phyloP scores from a whole-genome alignment of 1,140 invertebrate genomes.

The Heliconius hewitsoni region DNA sequence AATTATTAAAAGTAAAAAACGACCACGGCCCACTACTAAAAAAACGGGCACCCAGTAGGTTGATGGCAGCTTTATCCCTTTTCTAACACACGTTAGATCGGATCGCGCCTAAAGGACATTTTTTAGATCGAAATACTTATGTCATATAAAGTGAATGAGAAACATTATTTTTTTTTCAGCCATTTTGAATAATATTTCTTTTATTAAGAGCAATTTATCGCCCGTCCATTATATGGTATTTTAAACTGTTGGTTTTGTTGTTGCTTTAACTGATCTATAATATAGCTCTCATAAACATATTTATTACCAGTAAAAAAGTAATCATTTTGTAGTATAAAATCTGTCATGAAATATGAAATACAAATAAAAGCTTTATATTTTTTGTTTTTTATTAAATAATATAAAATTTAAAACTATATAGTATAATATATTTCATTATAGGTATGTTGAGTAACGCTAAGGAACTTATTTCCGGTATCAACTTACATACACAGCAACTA shows the following conservation, averaged over 20 bases:
- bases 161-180: slow-evolving; percentile 56
- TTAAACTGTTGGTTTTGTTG: slow-evolving; percentile 71
- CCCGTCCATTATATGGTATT: slow-evolving; percentile 68
- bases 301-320: slow-evolving; percentile 51
- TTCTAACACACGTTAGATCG: slow-evolving; percentile 74
- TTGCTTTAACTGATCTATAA: slow-evolving; percentile 51
- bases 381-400: too few relatives aligned
- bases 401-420: too few relatives aligned
- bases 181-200: slow-evolving; percentile 67
- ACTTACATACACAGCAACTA: too few relatives aligned
- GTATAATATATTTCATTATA: too few relatives aligned
- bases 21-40: slow-evolving; percentile 49
- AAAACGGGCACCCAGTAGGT: slow-evolving; percentile 66
- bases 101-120: slow-evolving; percentile 65
- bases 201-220: slow-evolving; percentile 76
- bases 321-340: slow-evolving; percentile 35
- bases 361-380: too few relatives aligned
- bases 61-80: slow-evolving; percentile 67
- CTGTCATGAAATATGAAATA: not conserved
- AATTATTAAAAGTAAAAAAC: slow-evolving; percentile 68
- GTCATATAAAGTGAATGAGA: slow-evolving; percentile 68
- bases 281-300: slow-evolving; percentile 53
- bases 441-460: too few relatives aligned
- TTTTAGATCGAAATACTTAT: slow-evolving; percentile 62
- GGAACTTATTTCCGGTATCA: too few relatives aligned